Percentiles rank a stretch among this genome's conserved stretches.
phyloP scores from a whole-genome alignment of 2,113 vertebrate species.

The Microtus montanus region DNA sequence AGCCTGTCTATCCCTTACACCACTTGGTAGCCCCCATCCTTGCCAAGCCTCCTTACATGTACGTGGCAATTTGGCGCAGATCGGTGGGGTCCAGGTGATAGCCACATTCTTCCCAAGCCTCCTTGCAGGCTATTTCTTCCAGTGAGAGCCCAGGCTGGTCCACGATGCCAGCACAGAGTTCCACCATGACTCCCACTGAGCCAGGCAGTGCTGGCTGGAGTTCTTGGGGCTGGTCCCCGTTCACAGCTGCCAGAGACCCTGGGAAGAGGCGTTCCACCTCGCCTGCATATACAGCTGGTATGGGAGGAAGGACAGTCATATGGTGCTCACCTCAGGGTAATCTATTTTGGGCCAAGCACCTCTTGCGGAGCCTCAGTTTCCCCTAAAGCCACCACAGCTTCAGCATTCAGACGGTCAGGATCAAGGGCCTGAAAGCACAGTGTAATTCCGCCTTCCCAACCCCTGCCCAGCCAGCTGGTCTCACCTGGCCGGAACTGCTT shows the following conservation, averaged over 20 bases:
- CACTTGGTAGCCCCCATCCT: neutral
- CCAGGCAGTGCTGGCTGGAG: conserved; percentile 85
- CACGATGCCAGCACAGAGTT: conserved; percentile 95
- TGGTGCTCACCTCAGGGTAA: rapidly evolving
- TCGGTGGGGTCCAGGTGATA: conserved; percentile 86
- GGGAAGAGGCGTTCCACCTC: conserved; percentile 89
- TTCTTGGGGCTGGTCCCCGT: conserved; percentile 59
- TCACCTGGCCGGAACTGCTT: conserved; percentile 78
- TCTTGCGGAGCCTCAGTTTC: neutral
- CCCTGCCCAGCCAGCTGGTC: rapidly evolving
- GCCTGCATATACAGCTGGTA: conserved; percentile 92
- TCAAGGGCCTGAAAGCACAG: neutral
- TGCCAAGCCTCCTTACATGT: conserved; percentile 85
- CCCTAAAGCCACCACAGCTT: neutral
- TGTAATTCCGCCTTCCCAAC: rapidly evolving
- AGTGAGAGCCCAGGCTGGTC: conserved; percentile 93
- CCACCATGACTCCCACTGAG: conserved; percentile 89
- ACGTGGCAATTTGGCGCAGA: conserved; percentile 91
- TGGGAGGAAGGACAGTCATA: neutral
- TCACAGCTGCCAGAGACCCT: conserved; percentile 79
- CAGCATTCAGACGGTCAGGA: too few species aligned
- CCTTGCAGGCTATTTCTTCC: conserved; percentile 93
- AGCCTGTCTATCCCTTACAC: rapidly evolving
- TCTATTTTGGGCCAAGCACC: neutral
- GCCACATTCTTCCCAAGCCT: conserved; percentile 95